Evolutionary conservation across 1,140 invertebrate genomes (phyloP).

Genomic region (Zaprionus gabonicus): DNA sequence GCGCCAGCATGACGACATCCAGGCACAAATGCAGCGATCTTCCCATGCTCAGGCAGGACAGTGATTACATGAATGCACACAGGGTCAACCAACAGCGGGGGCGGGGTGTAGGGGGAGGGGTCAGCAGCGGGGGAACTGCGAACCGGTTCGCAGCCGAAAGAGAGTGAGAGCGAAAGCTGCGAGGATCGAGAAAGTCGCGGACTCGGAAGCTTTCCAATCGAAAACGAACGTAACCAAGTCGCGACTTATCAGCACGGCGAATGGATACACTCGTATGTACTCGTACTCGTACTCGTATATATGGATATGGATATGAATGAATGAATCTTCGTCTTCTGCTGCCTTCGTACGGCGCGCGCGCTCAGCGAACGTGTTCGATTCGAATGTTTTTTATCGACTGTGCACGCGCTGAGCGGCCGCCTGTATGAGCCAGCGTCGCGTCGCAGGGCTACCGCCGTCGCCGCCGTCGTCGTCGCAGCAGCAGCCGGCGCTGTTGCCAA

Average conservation of each 20-base stretch:
- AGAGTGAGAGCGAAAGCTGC: slow-evolving; percentile 48
- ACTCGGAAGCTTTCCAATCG: slow-evolving; percentile 36
- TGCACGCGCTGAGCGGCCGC: slow-evolving; percentile 55
- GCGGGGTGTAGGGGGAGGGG: slow-evolving; percentile 41
- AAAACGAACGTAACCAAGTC: slow-evolving; percentile 15
- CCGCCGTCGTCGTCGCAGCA: not conserved
- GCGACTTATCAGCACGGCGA: slow-evolving; percentile 28
- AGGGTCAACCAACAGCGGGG: not conserved
- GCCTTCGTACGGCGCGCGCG: slow-evolving; percentile 17
- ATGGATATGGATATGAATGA: slow-evolving; percentile 69
- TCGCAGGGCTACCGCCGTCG: slow-evolving; percentile 51
- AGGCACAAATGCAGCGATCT: slow-evolving; percentile 53
- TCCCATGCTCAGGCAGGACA: slow-evolving; percentile 67
- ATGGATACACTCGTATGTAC: slow-evolving; percentile 1
- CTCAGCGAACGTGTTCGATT: slow-evolving; percentile 75
- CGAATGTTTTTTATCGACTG: slow-evolving; percentile 80
- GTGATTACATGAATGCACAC: slow-evolving; percentile 62
- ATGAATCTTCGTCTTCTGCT: slow-evolving; percentile 9
- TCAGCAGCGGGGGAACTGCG: slow-evolving; percentile 53
- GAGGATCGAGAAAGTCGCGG: slow-evolving; percentile 12
- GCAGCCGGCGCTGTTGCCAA: not conserved
- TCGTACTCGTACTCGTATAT: slow-evolving; percentile 6
- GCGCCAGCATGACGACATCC: slow-evolving; percentile 49
- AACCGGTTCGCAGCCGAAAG: slow-evolving; percentile 56
- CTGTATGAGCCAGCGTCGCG: slow-evolving; percentile 40